Conservation (phyloP, 2,113 vertebrate genomes). For the Eulacestoma nigropectus region DNA sequence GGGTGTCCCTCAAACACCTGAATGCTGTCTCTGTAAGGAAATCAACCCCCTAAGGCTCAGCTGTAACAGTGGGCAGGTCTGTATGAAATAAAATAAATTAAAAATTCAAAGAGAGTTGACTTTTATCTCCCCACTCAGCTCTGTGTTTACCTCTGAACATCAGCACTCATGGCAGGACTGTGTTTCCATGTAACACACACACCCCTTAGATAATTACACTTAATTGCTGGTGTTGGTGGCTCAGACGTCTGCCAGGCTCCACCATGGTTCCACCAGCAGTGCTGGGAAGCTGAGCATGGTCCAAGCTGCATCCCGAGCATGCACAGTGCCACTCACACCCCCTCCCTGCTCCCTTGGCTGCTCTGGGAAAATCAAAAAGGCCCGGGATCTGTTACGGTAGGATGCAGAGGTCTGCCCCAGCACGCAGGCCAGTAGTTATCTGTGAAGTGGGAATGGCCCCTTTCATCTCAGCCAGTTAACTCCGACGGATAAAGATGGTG, state of each 20-base stretch:
- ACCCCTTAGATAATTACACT: not conserved
- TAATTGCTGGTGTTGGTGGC: not conserved
- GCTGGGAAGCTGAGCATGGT: fast-evolving
- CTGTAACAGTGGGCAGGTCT: not conserved
- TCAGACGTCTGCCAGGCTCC: not conserved
- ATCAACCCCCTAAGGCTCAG: not conserved
- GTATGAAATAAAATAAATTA: too few species aligned
- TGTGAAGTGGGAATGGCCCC: not conserved
- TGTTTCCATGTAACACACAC: not conserved
- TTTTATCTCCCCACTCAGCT: not conserved
- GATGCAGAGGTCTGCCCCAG: not conserved
- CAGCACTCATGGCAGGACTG: not conserved
- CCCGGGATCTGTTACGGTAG: fast-evolving
- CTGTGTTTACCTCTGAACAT: not conserved
- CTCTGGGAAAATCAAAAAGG: not conserved
- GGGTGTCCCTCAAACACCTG: not conserved
- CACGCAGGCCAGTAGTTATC: not conserved
- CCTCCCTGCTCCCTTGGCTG: not conserved
- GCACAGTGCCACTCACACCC: fast-evolving
- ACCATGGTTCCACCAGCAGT: fast-evolving
- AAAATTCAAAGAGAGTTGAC: not conserved
- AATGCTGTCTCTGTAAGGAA: not conserved
- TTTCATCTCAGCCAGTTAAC: not conserved
- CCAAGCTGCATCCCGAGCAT: not conserved
- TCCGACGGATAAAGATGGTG: not conserved